phyloP scores from a whole-genome alignment of 1,140 invertebrate species.

The Hermatobates lingyangjiaoensis region DNA sequence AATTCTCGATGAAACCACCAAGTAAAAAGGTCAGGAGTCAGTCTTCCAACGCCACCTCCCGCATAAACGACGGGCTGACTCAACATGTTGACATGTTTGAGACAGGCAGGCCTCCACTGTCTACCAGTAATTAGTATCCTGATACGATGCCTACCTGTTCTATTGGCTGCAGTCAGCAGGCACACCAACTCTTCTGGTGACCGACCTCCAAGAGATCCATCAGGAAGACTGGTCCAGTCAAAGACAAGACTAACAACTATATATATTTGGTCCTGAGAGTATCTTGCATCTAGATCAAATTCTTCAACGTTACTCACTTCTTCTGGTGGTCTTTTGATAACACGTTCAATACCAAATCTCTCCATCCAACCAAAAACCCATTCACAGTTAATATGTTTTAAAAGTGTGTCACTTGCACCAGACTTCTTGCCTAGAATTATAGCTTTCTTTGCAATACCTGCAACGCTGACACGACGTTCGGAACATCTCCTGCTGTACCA shows the following conservation, averaged over 20 bases:
- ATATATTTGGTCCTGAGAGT: slow-evolving; percentile 27
- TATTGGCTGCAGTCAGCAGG: slow-evolving; percentile 30
- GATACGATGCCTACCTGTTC: slow-evolving; percentile 28
- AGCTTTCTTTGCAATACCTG: slow-evolving; percentile 15
- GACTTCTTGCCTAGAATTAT: slow-evolving; percentile 12
- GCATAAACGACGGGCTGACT: slow-evolving; percentile 33
- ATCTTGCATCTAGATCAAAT: slow-evolving; percentile 13
- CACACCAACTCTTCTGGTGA: slow-evolving; percentile 24
- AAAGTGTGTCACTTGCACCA: slow-evolving; percentile 8
- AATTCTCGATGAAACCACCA: slow-evolving; percentile 35
- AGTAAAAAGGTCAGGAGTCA: slow-evolving; percentile 29
- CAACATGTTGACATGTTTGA: slow-evolving; percentile 31
- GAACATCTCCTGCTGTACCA: slow-evolving; percentile 17
- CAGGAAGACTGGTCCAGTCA: slow-evolving; percentile 29
- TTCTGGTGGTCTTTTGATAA: background rate
- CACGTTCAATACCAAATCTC: slow-evolving; percentile 12
- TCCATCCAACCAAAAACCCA: slow-evolving; percentile 15
- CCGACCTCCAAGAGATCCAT: slow-evolving; percentile 16
- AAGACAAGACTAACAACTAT: slow-evolving; percentile 27
- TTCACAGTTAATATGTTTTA: slow-evolving; percentile 9
- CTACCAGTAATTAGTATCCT: slow-evolving; percentile 28
- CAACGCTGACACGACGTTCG: background rate
- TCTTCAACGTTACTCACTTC: slow-evolving; percentile 2
- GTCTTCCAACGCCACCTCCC: slow-evolving; percentile 27
- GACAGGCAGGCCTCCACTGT: slow-evolving; percentile 28